A percentile compares a stretch with the other conserved stretches of the same genome.
Conservation (phyloP, 2,113 vertebrate genomes). For the Accipiter cooperii region DNA sequence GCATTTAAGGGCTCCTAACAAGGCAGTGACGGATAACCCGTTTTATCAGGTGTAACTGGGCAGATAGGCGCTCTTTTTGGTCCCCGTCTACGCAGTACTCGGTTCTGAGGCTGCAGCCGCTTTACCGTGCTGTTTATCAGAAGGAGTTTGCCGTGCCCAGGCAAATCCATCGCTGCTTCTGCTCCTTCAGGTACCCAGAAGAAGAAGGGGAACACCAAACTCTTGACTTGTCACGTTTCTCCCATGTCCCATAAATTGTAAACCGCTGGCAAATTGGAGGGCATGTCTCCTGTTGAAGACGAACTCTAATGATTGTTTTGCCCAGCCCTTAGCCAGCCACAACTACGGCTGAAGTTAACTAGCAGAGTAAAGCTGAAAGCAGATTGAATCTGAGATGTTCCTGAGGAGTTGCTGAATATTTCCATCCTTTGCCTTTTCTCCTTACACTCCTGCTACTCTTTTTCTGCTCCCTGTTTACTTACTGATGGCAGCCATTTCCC, state of each 20-base stretch:
- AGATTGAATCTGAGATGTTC: neutral
- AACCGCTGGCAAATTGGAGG: neutral
- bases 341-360: neutral
- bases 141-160: neutral
- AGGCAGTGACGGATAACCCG: neutral
- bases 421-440: neutral
- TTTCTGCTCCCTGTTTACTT: neutral
- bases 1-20: neutral
- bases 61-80: neutral
- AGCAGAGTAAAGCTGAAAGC: neutral
- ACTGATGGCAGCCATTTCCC: neutral
- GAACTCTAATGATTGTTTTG: neutral
- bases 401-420: neutral
- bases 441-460: neutral
- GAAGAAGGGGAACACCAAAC: neutral
- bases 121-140: neutral
- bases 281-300: neutral
- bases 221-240: neutral
- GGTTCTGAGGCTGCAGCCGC: neutral
- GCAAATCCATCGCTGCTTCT: neutral
- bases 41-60: neutral
- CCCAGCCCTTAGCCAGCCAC: neutral
- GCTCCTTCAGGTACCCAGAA: neutral
- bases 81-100: fast-evolving
- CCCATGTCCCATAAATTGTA: neutral